Evolutionary conservation across 2,113 vertebrate genomes (phyloP).

Genomic region (Aptenodytes forsteri): DNA sequence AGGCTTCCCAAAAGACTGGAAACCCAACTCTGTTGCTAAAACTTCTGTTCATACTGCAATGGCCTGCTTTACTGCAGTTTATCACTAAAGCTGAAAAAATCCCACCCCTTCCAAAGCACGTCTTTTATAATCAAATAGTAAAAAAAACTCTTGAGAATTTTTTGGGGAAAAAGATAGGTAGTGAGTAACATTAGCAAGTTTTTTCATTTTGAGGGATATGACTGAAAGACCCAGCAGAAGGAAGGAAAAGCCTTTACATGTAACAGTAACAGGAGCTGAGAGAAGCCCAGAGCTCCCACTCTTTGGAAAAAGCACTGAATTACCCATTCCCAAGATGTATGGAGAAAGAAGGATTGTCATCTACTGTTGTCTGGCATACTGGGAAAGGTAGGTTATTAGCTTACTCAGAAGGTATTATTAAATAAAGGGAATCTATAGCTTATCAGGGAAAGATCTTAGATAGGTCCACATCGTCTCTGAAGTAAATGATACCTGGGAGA

Average conservation of each 20-base stretch:
- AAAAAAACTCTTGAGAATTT: background rate
- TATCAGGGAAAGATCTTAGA: background rate
- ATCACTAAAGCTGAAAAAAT: background rate
- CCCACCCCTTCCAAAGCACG: background rate
- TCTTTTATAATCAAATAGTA: background rate
- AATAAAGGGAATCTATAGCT: background rate
- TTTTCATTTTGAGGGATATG: background rate
- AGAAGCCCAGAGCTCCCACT: background rate
- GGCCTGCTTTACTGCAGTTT: background rate
- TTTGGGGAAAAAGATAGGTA: background rate
- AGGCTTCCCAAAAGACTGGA: background rate
- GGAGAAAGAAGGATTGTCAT: background rate
- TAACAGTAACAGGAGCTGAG: background rate
- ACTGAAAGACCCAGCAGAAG: background rate
- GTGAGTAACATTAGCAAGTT: background rate
- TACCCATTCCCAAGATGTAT: background rate
- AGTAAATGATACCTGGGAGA: background rate
- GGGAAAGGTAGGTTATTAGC: background rate
- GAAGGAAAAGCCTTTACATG: background rate
- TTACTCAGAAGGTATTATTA: background rate
- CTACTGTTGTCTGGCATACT: background rate
- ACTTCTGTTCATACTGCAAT: background rate
- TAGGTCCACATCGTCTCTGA: background rate
- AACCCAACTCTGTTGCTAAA: background rate
- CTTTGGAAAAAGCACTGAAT: background rate